These are phyloP conservation scores for Pachyrhynchus sulphureomaculatus DNA, from an alignment of 1,140 invertebrate species.

Conservation along the genomic window DNA sequence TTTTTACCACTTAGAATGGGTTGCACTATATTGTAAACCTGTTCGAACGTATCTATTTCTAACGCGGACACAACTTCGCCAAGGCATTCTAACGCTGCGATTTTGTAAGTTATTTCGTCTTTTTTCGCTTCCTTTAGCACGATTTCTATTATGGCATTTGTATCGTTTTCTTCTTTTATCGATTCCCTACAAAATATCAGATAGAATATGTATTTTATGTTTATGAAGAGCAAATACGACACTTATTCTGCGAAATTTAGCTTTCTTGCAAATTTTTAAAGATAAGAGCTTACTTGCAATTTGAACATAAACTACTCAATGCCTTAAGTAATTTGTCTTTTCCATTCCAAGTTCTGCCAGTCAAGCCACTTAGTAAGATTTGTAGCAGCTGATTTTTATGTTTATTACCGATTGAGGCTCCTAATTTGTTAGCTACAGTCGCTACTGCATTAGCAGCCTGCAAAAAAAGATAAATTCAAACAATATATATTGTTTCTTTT, in stretches of 20 bases:
- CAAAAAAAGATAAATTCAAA: background rate
- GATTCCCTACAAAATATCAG: conserved; percentile 46
- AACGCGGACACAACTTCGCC: conserved; percentile 73
- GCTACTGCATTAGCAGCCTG: conserved; percentile 77
- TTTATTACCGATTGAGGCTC: conserved; percentile 63
- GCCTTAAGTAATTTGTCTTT: conserved; percentile 81
- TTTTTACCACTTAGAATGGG: conserved; percentile 41
- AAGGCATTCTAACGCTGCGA: conserved; percentile 69
- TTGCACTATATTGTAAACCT: conserved; percentile 76
- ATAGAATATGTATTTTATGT: background rate
- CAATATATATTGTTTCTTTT: background rate
- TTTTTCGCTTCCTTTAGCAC: conserved; percentile 79
- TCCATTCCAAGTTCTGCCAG: conserved; percentile 84
- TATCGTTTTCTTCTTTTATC: conserved; percentile 48
- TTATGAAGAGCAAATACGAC: background rate
- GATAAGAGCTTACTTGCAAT: conserved; percentile 67
- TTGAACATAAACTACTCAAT: conserved; percentile 67
- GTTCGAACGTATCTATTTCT: conserved; percentile 72
- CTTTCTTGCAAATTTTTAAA: too few relatives aligned
- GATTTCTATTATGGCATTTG: conserved; percentile 62
- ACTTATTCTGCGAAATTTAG: too few relatives aligned
- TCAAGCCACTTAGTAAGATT: conserved; percentile 69
- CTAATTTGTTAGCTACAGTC: conserved; percentile 75
- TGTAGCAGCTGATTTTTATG: conserved; percentile 67
- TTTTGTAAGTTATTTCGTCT: conserved; percentile 74